A percentile compares a stretch with the other conserved stretches of the same genome.
Evolutionary conservation across 2,797 vertebrate species (phyloP).

Genomic region (Xenops minutus): DNA sequence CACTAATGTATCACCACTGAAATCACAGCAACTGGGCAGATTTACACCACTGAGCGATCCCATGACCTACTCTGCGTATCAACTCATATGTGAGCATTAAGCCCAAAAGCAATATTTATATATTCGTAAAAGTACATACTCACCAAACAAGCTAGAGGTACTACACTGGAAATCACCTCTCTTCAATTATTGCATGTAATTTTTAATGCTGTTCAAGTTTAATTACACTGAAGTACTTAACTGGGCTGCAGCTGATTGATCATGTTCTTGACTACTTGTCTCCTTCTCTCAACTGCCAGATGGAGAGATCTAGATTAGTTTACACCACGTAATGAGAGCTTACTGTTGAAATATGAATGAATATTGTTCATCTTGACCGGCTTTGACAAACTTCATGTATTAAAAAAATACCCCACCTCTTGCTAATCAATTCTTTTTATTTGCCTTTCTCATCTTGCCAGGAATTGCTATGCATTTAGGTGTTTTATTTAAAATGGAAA

Average conservation of each 20-base stretch:
- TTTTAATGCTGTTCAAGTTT: constrained; percentile 52
- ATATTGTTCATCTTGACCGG: background rate
- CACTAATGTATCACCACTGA: background rate
- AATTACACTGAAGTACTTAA: constrained; percentile 45
- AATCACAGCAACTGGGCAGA: background rate
- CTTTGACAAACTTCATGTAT: background rate
- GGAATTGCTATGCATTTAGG: background rate
- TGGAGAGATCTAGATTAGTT: constrained; percentile 25
- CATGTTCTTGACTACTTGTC: constrained; percentile 24
- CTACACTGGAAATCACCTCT: background rate
- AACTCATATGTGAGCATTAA: background rate
- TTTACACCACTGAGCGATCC: background rate
- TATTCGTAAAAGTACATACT: constrained; percentile 34
- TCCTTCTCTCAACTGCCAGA: constrained; percentile 7
- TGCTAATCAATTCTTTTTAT: background rate
- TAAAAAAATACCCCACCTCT: background rate
- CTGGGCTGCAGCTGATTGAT: background rate
- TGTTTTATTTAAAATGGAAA: constrained; percentile 33
- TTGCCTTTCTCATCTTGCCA: background rate
- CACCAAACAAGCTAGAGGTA: constrained; percentile 2
- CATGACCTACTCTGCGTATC: background rate
- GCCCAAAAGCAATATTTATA: background rate
- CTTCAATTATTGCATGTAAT: background rate
- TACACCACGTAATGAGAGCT: background rate
- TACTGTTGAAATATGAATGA: background rate